phyloP scores from a whole-genome alignment of 2,888 invertebrate genomes.

The Phengaris alcon region DNA sequence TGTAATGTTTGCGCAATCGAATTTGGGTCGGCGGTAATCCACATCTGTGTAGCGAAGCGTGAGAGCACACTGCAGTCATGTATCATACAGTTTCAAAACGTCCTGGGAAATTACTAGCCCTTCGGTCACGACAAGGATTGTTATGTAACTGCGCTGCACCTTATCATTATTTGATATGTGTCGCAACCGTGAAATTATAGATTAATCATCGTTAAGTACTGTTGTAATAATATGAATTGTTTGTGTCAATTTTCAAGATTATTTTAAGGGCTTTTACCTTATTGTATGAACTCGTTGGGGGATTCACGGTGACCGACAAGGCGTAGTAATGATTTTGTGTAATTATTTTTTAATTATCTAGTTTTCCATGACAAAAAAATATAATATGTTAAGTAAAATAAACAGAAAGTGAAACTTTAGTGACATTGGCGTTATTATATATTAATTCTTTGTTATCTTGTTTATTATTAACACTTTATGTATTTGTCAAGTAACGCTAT shows the following conservation, averaged over 20 bases:
- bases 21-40: constrained; percentile 40
- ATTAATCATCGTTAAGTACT: not conserved
- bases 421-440: not conserved
- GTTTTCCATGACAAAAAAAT: too few relatives aligned
- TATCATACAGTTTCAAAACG: constrained; percentile 62
- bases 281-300: too few relatives aligned
- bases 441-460: not conserved
- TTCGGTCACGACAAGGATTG: constrained; percentile 66
- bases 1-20: constrained; percentile 41
- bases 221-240: not conserved
- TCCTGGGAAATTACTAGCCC: constrained; percentile 58
- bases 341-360: too few relatives aligned
- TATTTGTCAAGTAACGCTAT: not conserved
- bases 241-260: not conserved
- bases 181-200: constrained; percentile 37
- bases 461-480: not conserved
- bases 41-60: constrained; percentile 59
- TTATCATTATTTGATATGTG: constrained; percentile 44
- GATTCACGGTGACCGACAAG: too few relatives aligned
- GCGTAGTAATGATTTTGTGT: too few relatives aligned
- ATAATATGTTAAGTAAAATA: not conserved
- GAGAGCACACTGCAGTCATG: constrained; percentile 54
- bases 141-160: constrained; percentile 63
- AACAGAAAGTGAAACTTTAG: constrained; percentile 3
- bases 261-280: too few relatives aligned